Evolutionary conservation across 2,797 vertebrate genomes (phyloP), one percentile per base, ranked within the genome.

Genomic region (Oreonectes daqikongensis): DNA sequence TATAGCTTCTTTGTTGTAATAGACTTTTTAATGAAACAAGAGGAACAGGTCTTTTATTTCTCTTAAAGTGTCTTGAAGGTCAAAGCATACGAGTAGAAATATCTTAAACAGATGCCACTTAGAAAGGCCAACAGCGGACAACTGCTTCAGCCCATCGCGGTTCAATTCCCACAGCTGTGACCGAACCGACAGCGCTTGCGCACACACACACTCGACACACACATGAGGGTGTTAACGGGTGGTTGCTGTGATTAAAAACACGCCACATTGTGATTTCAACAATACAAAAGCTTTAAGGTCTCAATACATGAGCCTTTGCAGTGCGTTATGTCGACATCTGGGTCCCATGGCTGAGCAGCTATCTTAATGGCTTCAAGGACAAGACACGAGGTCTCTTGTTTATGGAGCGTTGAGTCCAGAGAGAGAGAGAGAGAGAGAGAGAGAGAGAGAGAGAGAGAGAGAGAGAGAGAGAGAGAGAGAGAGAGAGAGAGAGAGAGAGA

Each of bases 61-160:
- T 72, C 67, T 83, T 82, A 84, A 82, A 89, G 86, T 84, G 85
- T 87, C 92, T 91, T 92, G 93, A 95, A 94, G 91, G 93, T 93
- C 93, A 93, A 46, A 60, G 87, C 87, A 86, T 90, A 86, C 84
- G 81, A 89, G 91, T 86, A 79, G 86, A 89, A 69, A 50, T 48
- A 28, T 85, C 84, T 81, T 81, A 89, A 93, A 89, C 93, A 94
- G 92, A 94, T 90, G 91, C 90, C 89, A 83, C 89, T 84, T 86
- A 80, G 83, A 81, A 74, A 81, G 83, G 82, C 79, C 50, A 79
- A 84, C 77, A 81, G 85, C 84, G 85, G 82, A 85, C 85, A 85
- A 85, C 81, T 76, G 74, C 53, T 69, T 60, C 42, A 48, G 73
- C 65, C 65, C 30, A 15, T 40, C 65, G 15, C 10, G 53, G 40